Evolutionary conservation across 2,113 vertebrate species (phyloP).

Genomic region (Nycticryphes semicollaris): DNA sequence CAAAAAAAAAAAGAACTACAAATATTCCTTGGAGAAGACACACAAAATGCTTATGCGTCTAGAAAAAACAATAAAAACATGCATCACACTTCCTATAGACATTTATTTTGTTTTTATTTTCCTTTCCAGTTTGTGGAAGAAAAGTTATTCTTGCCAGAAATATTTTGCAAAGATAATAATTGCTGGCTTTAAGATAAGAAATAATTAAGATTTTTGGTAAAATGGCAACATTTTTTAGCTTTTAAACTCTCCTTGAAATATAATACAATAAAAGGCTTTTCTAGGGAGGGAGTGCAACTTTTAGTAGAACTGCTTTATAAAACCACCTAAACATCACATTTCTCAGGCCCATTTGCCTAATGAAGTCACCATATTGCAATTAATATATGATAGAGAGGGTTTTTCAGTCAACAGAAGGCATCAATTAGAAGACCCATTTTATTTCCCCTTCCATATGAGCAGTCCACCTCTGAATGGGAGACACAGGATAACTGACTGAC

Average conservation of each 20-base stretch:
- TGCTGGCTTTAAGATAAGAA: background rate
- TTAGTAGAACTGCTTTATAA: conserved; percentile 10
- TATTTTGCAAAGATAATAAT: background rate
- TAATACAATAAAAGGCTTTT: background rate
- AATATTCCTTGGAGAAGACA: background rate
- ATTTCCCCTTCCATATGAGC: background rate
- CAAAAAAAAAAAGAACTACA: background rate
- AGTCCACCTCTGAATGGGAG: background rate
- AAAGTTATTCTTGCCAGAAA: background rate
- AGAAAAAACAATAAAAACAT: background rate
- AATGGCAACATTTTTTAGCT: background rate
- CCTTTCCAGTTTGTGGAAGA: background rate
- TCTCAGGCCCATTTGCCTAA: conserved; percentile 24
- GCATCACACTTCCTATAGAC: background rate
- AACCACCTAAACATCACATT: background rate
- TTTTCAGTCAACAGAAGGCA: background rate
- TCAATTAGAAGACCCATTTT: background rate
- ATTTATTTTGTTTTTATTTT: background rate
- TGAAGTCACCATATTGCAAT: background rate
- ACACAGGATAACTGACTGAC: background rate
- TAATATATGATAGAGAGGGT: background rate
- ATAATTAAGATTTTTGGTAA: background rate
- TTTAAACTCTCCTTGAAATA: background rate
- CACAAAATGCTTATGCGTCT: background rate
- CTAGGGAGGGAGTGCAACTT: background rate